Evolutionary conservation across 2,797 vertebrate species (phyloP).

Genomic region (Notoglanidium macrostoma): DNA sequence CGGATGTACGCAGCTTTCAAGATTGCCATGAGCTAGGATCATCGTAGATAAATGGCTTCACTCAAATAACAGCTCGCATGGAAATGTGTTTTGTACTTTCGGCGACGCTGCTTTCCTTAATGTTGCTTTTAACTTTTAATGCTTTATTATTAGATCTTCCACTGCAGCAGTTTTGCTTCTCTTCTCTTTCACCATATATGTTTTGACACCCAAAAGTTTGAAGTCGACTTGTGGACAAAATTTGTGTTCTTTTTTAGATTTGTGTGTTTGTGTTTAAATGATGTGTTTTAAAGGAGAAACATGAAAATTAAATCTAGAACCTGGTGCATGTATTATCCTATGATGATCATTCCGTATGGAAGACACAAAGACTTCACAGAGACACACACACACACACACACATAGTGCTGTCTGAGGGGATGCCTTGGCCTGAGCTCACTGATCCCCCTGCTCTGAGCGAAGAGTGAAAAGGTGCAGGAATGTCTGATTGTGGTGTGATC

Average conservation of each 20-base stretch:
- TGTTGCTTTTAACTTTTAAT: constrained; percentile 53
- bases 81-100: constrained; percentile 60
- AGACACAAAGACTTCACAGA: constrained; percentile 21
- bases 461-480: constrained; percentile 69
- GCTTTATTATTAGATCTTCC: constrained; percentile 56
- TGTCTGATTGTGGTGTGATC: constrained; percentile 72
- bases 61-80: constrained; percentile 55
- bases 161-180: constrained; percentile 38
- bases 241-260: neutral
- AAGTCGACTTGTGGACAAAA: constrained; percentile 26
- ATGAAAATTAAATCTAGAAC: neutral
- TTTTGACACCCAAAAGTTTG: constrained; percentile 42
- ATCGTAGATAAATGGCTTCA: constrained; percentile 58
- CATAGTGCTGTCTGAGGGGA: constrained; percentile 17
- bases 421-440: constrained; percentile 38
- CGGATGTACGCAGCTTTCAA: constrained; percentile 70
- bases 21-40: constrained; percentile 67
- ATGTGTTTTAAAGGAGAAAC: neutral
- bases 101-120: constrained; percentile 47
- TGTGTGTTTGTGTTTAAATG: neutral
- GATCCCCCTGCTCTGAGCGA: constrained; percentile 63
- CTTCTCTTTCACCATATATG: constrained; percentile 25
- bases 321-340: neutral
- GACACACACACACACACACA: constrained; percentile 7
- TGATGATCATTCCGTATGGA: constrained; percentile 26